Evolutionary conservation across 1,140 invertebrate genomes (phyloP), one percentile per base, ranked within the genome.

Genomic region (Drosophila tani): DNA sequence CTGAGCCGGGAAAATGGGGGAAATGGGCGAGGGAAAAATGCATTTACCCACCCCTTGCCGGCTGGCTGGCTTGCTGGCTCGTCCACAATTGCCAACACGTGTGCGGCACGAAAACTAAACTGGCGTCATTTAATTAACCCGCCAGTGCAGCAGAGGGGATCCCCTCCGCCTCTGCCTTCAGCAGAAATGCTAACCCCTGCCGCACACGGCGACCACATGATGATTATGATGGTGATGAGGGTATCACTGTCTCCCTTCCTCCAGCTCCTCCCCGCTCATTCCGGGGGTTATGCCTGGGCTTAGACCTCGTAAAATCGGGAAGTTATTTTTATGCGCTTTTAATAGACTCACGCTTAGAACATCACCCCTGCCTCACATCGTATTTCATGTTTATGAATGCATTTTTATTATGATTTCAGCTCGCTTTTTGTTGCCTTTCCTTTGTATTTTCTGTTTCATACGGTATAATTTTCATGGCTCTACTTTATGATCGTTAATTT

Each of bases 291-390:
- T 35, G 74, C 43, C 53, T 64, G 63, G 74, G 73, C 74, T 77
- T 64, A 51, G 45, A 64, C 29, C 84, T 85, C 85, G 70, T 90
- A 90, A 87, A 88, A 88, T 68, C 77, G 50, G 70, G 67, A 81
- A 85, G 82, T 85, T 90, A 90, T 90, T 90, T 90, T 90, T 85
- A 90, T 90, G 85, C 85, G 85, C 85, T 85, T 90, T 90, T 90
- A 90, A 90, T 90, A 90, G 85, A 90, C 85, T 81, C 73, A 50
- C 79, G 79, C 85, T 85, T 91, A 79, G 86, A 82, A 56, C 59
- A 51, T 53, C 38, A 38, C 65, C 53, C 63, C 50, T 35, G 24
- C 64, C 50, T 38, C 60, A 50, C 53, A 79, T 85, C 79, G 79
- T 85, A 90, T 90, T 88, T 88, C 85, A 88, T 88, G 85, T 88